Evolutionary conservation across 2,888 invertebrate genomes (phyloP), one percentile per base, ranked within the genome.

Genomic region (Drosophila leonis): DNA sequence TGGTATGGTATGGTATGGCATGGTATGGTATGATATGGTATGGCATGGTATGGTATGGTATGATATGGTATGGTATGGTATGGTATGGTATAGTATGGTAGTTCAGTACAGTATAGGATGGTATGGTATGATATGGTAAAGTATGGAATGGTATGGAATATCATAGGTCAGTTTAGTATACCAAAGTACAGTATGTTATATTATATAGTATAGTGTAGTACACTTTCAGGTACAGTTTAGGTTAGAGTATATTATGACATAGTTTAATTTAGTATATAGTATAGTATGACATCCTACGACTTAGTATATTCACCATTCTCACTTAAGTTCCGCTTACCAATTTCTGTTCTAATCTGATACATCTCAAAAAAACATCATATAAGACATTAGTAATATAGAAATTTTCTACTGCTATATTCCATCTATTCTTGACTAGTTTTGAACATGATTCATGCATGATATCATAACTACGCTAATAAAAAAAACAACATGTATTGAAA

Each of bases 401-500:
- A 44, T 15, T 57, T 20, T 7, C 46, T n/a, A 8, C 27, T 13
- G 8, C 27, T 57, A 6, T 27, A 39, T 33, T 42, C n/a, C 4
- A 24, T 15, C 59, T 27, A 13, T 46, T 48, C 46, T 18, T 8
- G 13, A 57, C 35, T 42, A 5, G 44, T 2, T 7, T 13, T 10
- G 1, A 24, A 4, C 18, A 20, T 59, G 37, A 59, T 48, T 59
- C 59, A 59, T 37, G 37, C 46, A 59, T 48, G 59, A 59, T n/a
- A 42, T 31, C 57, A 57, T 44, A 46, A 27, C 18, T 46, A 46
- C 35, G 39, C 42, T 33, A 42, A 24, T 37, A 18, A 13, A 33
- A 24, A 10, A 10, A n/a, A n/a, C n/a, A n/a, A n/a, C n/a, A n/a
- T n/a, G n/a, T 6, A 39, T n/a, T 15, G 12, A n/a, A 24, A 31